Evolutionary conservation across 2,113 vertebrate genomes (phyloP), one percentile per base, ranked within the genome.

Genomic region (Saguinus midas): DNA sequence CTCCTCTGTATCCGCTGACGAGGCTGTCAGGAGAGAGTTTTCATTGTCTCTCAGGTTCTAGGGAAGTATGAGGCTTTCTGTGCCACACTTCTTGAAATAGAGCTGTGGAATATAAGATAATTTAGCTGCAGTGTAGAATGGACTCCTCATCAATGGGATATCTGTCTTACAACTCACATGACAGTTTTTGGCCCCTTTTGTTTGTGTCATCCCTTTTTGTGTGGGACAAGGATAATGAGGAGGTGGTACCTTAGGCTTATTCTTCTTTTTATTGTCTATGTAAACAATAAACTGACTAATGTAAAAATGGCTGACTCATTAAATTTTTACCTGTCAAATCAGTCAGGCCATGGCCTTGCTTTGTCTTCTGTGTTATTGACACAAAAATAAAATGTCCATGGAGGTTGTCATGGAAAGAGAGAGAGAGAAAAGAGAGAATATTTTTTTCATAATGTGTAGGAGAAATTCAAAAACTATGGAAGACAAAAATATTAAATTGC

Each of bases 1-100:
- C 8, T 4, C 5, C 0, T 25, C 7, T 1, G 0, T 76, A 17
- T 50, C 8, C n/a, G 13, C 43, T 14, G 3, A 0, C 13, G 43
- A 92, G 16, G 27, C 5, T 79, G 11, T 61, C 20, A 1, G 27
- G 11, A n/a, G n/a, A 9, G 0, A 29, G 6, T 57, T 81, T 21
- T 89, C 7, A 20, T 16, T 12, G 17, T 6, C n/a, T 86, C 48
- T 29, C n/a, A 14, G 4, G 8, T 21, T 87, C 55, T 43, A 3
- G 43, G 13, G 57, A 58, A 27, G 2, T 23, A 12, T 13, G 13
- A 21, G 16, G 58, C 16, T 50, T 12, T 57, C 20, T 78, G 43
- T n/a, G 4, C 25, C 37, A 27, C 2, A 14, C 2, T 20, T 37
- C 10, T 55, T 35, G 87, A 20, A 50, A 58, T 2, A 73, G 45